Conservation (phyloP, 2,113 vertebrate species). For the Macaca fascicularis region DNA sequence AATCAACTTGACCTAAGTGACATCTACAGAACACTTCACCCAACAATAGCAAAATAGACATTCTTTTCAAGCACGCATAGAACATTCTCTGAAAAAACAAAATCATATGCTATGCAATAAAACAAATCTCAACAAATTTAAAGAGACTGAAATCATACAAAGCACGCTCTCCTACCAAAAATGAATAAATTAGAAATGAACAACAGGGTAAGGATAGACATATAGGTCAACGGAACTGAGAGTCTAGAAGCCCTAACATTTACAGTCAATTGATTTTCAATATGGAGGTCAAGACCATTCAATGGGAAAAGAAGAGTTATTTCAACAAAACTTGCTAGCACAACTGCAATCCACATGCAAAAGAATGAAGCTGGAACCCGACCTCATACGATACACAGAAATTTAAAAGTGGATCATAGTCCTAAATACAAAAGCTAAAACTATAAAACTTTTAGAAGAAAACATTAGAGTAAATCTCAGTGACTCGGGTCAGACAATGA, state of each 20-base stretch:
- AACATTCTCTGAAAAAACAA: background rate
- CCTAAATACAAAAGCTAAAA: background rate
- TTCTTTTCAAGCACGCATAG: slow-evolving; percentile 22
- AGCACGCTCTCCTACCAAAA: slow-evolving; percentile 22
- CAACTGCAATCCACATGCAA: background rate
- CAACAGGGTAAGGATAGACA: background rate
- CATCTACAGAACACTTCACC: background rate
- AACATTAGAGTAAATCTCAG: background rate
- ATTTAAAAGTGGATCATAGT: background rate
- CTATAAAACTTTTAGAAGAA: background rate
- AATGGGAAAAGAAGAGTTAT: background rate
- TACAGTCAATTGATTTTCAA: slow-evolving; percentile 28
- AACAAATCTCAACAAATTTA: slow-evolving; percentile 31
- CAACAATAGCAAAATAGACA: slow-evolving; percentile 37
- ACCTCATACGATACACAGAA: background rate
- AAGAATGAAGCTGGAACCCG: background rate
- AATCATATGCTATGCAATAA: background rate
- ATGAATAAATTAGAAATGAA: slow-evolving; percentile 37
- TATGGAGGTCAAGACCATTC: background rate
- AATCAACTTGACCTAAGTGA: background rate
- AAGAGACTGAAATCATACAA: background rate
- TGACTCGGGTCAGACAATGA: background rate
- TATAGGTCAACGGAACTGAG: background rate
- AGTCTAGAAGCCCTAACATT: slow-evolving; percentile 1
- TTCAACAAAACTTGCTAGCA: slow-evolving; percentile 2